These are phyloP conservation scores for Pelodytes ibericus DNA, from an alignment of 2,797 vertebrate species.

Conservation along the genomic window DNA sequence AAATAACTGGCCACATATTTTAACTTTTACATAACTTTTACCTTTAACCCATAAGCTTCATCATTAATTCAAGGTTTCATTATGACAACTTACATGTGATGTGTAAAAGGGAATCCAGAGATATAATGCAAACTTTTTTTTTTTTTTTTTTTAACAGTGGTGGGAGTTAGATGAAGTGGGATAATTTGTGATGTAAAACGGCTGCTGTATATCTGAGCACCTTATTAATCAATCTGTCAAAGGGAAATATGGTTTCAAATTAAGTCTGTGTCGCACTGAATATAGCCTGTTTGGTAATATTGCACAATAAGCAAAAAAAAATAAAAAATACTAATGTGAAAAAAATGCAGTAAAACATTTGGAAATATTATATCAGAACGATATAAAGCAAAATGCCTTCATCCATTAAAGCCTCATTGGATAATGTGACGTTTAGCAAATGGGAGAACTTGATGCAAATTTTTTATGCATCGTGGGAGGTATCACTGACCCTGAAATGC, in stretches of 20 bases:
- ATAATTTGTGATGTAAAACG: slow-evolving; percentile 8
- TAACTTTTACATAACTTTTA: slow-evolving; percentile 69
- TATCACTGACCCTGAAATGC: too few relatives aligned
- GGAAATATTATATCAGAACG: slow-evolving; percentile 13
- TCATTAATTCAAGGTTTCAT: slow-evolving; percentile 64
- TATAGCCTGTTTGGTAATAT: slow-evolving; percentile 16
- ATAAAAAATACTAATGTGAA: slow-evolving; percentile 5
- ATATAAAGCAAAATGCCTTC: slow-evolving; percentile 7
- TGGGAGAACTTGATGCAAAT: too few relatives aligned
- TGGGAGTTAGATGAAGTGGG: background rate
- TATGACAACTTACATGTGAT: slow-evolving; percentile 62
- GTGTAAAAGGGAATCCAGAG: slow-evolving; percentile 55
- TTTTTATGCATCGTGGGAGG: too few relatives aligned
- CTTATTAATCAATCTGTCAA: slow-evolving; percentile 43
- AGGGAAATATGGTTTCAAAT: slow-evolving; percentile 34
- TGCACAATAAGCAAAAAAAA: slow-evolving; percentile 18
- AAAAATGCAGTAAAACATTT: slow-evolving; percentile 5
- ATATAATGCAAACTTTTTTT: slow-evolving; percentile 5
- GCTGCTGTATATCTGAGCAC: slow-evolving; percentile 6
- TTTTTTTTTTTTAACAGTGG: background rate
- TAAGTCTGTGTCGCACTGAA: slow-evolving; percentile 2
- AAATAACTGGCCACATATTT: slow-evolving; percentile 71
- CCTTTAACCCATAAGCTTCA: slow-evolving; percentile 69
- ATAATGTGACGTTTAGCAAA: too few relatives aligned
- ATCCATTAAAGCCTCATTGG: too few relatives aligned